These are phyloP conservation scores for Crotalus helleri DNA, from an alignment of 2,113 vertebrate genomes.

Conservation along the genomic window DNA sequence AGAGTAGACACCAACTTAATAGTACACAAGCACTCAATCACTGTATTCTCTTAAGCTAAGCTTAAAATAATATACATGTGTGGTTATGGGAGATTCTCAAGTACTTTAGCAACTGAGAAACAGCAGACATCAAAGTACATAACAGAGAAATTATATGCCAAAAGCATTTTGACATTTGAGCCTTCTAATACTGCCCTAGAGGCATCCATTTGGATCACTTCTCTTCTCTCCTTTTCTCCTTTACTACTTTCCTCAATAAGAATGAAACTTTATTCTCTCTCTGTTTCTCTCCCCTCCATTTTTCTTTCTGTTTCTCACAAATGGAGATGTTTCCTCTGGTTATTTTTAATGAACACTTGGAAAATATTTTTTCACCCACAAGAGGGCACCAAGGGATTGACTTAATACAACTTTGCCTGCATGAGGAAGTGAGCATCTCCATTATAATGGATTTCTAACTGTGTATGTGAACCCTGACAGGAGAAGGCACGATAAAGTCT, in stretches of 20 bases:
- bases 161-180: background rate
- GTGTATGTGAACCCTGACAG: background rate
- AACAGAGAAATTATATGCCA: background rate
- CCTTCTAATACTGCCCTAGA: background rate
- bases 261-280: background rate
- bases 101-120: background rate
- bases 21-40: background rate
- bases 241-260: background rate
- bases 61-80: background rate
- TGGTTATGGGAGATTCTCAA: background rate
- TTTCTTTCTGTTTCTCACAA: background rate
- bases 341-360: background rate
- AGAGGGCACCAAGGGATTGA: constrained; percentile 16
- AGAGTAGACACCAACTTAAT: background rate
- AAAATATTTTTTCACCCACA: background rate
- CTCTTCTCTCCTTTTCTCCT: background rate
- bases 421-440: no score
- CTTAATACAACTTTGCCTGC: background rate
- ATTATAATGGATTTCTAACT: background rate
- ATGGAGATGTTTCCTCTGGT: background rate
- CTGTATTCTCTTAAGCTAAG: background rate
- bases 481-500: background rate
- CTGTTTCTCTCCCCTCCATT: no score
- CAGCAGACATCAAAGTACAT: background rate
- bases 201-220: background rate